Evolutionary conservation across 2,888 invertebrate species (phyloP).

Genomic region (Graphium colonna): DNA sequence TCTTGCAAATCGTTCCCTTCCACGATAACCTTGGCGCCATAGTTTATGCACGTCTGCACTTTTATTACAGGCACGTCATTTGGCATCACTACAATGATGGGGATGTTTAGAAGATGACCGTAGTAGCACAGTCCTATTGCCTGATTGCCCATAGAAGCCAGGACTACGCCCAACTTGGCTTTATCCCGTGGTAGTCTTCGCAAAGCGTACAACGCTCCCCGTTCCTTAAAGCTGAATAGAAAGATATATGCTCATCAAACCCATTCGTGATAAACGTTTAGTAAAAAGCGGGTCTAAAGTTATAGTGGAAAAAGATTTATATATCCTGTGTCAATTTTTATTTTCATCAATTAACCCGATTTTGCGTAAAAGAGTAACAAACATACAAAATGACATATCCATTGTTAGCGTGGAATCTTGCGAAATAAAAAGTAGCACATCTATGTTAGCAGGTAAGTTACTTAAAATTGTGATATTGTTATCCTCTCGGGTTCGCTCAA

Average conservation of each 20-base stretch:
- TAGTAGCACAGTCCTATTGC: constrained; percentile 84
- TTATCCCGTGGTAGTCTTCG: constrained; percentile 78
- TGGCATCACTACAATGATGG: constrained; percentile 85
- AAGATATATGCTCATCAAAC: background rate
- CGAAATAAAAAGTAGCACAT: no score
- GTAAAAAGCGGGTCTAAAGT: background rate
- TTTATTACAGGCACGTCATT: constrained; percentile 83
- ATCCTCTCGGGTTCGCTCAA: no score
- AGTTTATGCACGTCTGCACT: constrained; percentile 80
- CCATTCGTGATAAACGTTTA: background rate
- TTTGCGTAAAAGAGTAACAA: no score
- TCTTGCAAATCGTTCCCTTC: constrained; percentile 82
- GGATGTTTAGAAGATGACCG: constrained; percentile 79
- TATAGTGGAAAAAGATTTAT: no score
- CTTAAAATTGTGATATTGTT: no score
- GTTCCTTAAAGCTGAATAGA: constrained; percentile 83
- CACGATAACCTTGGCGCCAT: constrained; percentile 84
- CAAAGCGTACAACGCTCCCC: constrained; percentile 84
- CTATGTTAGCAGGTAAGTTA: no score
- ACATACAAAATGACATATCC: no score
- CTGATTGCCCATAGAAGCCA: constrained; percentile 87
- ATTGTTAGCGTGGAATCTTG: no score
- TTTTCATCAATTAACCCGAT: no score
- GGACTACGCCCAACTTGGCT: constrained; percentile 81
- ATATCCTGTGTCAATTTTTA: no score